Conservation (phyloP, 2,797 vertebrate genomes). For the Peromyscus aztecus region DNA sequence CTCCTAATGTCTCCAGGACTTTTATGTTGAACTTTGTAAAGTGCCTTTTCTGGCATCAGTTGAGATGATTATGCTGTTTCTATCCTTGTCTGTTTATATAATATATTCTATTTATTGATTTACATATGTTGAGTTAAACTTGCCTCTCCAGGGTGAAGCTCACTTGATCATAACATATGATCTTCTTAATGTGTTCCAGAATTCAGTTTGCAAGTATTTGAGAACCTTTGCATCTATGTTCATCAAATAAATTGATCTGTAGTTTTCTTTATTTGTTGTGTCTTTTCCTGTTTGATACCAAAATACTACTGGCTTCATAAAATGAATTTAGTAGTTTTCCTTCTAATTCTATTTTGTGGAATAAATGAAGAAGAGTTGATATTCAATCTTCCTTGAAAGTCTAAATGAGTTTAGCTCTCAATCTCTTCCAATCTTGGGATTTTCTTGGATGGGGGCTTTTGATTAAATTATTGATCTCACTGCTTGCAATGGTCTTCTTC, state of each 20-base stretch:
- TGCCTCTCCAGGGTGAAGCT: neutral
- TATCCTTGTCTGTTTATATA: neutral
- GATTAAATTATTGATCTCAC: neutral
- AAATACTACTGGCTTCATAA: neutral
- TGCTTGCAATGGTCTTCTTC: neutral
- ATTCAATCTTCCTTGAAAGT: neutral
- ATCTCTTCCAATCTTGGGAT: neutral
- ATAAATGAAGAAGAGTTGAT: neutral
- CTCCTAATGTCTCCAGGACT: neutral
- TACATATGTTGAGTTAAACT: neutral
- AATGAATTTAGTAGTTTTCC: neutral
- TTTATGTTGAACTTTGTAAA: neutral
- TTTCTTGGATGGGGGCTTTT: neutral
- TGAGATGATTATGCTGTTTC: neutral
- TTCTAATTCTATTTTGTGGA: neutral
- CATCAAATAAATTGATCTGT: neutral
- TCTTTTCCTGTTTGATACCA: neutral
- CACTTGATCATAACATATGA: neutral
- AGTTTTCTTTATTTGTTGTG: neutral
- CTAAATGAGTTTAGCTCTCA: neutral
- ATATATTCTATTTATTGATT: neutral
- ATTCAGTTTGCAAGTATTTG: neutral
- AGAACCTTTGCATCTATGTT: neutral
- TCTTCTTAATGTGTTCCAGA: neutral
- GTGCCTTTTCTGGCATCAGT: neutral